Evolutionary conservation across 1,140 invertebrate genomes (phyloP).

Genomic region (Hypothenemus hampei): DNA sequence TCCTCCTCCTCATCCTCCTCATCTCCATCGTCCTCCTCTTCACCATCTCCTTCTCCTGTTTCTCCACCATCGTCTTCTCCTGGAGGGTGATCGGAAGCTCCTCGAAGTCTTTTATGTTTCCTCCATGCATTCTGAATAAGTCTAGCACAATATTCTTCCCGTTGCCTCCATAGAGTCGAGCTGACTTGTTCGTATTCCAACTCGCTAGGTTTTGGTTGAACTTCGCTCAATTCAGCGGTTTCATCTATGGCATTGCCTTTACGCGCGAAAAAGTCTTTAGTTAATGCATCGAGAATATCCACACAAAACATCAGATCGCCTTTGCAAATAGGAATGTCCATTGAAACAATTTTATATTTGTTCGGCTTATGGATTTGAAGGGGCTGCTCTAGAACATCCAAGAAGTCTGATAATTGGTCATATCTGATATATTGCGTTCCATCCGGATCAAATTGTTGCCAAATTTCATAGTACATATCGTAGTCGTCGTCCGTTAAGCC

Average conservation of each 20-base stretch:
- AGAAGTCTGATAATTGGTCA: slow-evolving; percentile 88
- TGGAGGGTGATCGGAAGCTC: slow-evolving; percentile 41
- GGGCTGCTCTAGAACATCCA: slow-evolving; percentile 90
- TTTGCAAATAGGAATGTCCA: slow-evolving; percentile 98
- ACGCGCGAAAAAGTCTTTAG: slow-evolving; percentile 93
- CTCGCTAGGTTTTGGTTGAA: slow-evolving; percentile 69
- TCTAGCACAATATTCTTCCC: slow-evolving; percentile 92
- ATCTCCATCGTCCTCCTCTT: slow-evolving; percentile 36
- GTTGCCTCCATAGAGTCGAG: slow-evolving; percentile 88
- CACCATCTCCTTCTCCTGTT: slow-evolving; percentile 36
- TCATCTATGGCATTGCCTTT: slow-evolving; percentile 91
- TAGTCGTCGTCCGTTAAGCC: slow-evolving; percentile 98
- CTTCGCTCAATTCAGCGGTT: slow-evolving; percentile 76
- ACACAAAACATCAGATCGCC: slow-evolving; percentile 95
- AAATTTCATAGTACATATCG: slow-evolving; percentile 99
- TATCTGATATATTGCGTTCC: slow-evolving; percentile 96
- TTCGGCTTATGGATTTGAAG: slow-evolving; percentile 96
- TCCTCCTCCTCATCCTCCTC: no score
- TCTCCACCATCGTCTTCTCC: slow-evolving; percentile 44
- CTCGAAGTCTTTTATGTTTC: slow-evolving; percentile 70
- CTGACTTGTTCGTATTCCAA: slow-evolving; percentile 88
- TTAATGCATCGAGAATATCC: slow-evolving; percentile 94
- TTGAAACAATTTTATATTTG: slow-evolving; percentile 97
- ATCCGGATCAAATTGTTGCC: slow-evolving; percentile 97
- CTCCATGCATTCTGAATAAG: slow-evolving; percentile 93